These are phyloP conservation scores for Strigops habroptila DNA, from an alignment of 2,113 vertebrate genomes.

Conservation along the genomic window DNA sequence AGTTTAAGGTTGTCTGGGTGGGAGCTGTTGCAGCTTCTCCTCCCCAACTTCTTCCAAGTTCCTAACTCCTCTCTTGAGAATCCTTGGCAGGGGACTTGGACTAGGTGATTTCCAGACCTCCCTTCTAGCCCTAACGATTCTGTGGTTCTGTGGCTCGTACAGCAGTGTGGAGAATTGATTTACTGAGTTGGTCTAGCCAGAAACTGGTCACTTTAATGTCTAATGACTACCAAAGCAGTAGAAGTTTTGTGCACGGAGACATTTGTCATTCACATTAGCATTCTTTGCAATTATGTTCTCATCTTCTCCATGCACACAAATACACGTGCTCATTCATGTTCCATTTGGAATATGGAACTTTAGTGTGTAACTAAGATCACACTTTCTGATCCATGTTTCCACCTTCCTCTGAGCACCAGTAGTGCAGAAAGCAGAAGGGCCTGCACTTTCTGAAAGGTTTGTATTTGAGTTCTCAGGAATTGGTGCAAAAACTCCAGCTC, in stretches of 20 bases:
- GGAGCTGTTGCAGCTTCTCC: neutral
- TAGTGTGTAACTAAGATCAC: neutral
- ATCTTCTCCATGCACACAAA: neutral
- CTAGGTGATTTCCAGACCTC: neutral
- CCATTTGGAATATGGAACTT: neutral
- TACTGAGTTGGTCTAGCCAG: neutral
- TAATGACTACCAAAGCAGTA: neutral
- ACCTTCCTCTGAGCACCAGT: neutral
- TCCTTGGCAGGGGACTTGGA: neutral
- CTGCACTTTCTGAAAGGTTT: neutral
- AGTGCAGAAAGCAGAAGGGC: neutral
- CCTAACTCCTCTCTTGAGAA: neutral
- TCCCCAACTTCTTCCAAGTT: neutral
- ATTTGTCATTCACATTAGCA: neutral
- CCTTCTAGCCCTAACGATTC: neutral
- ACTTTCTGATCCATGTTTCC: neutral
- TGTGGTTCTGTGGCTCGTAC: neutral
- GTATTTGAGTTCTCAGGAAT: neutral
- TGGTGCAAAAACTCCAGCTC: neutral
- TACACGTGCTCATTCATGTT: neutral
- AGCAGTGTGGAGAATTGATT: neutral
- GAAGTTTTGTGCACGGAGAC: neutral
- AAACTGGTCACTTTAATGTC: neutral
- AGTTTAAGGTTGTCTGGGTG: neutral
- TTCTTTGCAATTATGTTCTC: neutral